Conservation (phyloP, 1,140 invertebrate genomes). For the Zaprionus gabonicus region DNA sequence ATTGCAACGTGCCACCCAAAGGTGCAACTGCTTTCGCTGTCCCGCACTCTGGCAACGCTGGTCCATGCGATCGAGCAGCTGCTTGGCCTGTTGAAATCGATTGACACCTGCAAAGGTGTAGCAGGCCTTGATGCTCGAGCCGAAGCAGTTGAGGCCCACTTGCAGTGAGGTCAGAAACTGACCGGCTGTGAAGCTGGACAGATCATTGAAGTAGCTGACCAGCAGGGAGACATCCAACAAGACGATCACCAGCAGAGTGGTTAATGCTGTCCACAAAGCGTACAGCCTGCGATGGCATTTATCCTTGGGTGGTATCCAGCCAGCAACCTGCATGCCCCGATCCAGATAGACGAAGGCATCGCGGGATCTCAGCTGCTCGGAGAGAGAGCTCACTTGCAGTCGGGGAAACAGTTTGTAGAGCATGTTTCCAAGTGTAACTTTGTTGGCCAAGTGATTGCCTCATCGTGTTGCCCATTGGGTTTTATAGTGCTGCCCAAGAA, state of each 20-base stretch:
- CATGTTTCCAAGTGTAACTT: slow-evolving; percentile 31
- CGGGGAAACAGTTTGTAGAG: slow-evolving; percentile 42
- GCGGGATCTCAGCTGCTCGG: slow-evolving; percentile 31
- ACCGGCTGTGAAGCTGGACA: slow-evolving; percentile 40
- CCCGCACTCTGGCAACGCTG: slow-evolving; percentile 20
- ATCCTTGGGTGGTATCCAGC: slow-evolving; percentile 45
- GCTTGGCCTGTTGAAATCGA: slow-evolving; percentile 38
- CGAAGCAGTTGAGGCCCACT: slow-evolving; percentile 45
- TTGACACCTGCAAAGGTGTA: slow-evolving; percentile 27
- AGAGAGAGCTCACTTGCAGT: slow-evolving; percentile 11
- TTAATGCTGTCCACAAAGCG: slow-evolving; percentile 19
- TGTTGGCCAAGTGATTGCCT: not conserved
- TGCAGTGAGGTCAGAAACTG: slow-evolving; percentile 63
- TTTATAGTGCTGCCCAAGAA: slow-evolving; percentile 20
- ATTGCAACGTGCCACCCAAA: slow-evolving; percentile 38
- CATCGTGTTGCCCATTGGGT: not conserved
- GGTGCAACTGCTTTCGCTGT: slow-evolving; percentile 28
- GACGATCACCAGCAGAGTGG: not conserved
- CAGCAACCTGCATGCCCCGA: slow-evolving; percentile 29
- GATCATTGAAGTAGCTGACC: slow-evolving; percentile 39
- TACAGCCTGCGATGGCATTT: slow-evolving; percentile 11
- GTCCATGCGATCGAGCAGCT: slow-evolving; percentile 52
- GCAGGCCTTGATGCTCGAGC: slow-evolving; percentile 44
- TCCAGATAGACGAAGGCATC: slow-evolving; percentile 58
- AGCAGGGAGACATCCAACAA: slow-evolving; percentile 14